These are phyloP conservation scores for Aphidius colemani DNA, from an alignment of 2,888 invertebrate species.

Conservation along the genomic window DNA sequence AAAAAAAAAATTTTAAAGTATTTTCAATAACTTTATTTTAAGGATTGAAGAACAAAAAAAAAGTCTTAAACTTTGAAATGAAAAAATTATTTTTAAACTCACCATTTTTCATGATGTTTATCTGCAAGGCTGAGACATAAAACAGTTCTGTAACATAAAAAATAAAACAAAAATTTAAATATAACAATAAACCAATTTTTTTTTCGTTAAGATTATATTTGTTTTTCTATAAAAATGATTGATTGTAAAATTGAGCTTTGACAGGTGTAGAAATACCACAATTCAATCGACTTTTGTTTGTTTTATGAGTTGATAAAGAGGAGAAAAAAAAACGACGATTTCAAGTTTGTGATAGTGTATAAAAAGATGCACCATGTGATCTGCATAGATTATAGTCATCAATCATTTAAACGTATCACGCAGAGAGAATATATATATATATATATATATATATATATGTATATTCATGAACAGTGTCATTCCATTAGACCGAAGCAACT, in stretches of 20 bases:
- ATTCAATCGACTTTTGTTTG: not conserved
- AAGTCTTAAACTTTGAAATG: not conserved
- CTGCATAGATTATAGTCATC: conserved; percentile 55
- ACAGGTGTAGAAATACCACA: conserved; percentile 4
- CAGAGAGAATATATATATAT: conserved; percentile 36
- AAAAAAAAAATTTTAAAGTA: too few relatives aligned
- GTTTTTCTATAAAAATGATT: too few relatives aligned
- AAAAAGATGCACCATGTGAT: conserved; percentile 45
- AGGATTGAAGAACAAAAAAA: not conserved
- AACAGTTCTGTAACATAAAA: too few relatives aligned
- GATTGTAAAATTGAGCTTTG: too few relatives aligned
- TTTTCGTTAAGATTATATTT: too few relatives aligned
- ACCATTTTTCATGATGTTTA: too few relatives aligned
- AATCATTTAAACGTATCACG: conserved; percentile 57
- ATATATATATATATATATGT: not conserved
- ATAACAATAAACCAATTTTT: too few relatives aligned
- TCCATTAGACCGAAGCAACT: conserved; percentile 27
- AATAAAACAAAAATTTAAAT: too few relatives aligned
- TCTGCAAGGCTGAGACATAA: too few relatives aligned
- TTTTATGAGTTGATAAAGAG: not conserved
- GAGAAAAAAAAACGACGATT: too few relatives aligned
- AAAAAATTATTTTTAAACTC: not conserved
- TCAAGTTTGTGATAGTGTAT: conserved; percentile 30
- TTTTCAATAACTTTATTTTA: too few relatives aligned
- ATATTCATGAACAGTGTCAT: conserved; percentile 9